These are phyloP conservation scores for Podiceps cristatus DNA, from an alignment of 2,113 vertebrate species.

Conservation along the genomic window DNA sequence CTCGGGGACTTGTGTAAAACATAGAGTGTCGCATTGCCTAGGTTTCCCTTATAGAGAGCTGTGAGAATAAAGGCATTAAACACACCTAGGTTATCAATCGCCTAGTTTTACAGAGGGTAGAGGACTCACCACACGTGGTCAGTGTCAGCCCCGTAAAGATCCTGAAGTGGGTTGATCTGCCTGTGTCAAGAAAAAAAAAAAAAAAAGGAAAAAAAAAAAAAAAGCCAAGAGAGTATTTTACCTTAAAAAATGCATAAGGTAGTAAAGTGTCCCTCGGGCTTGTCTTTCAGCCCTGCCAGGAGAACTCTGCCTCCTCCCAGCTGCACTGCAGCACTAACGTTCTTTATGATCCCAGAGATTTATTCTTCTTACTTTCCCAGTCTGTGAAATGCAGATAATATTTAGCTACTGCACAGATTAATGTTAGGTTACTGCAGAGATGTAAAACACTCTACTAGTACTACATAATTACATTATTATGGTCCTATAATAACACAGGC, in stretches of 20 bases:
- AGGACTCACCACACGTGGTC: background rate
- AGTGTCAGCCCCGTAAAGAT: background rate
- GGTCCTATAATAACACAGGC: conserved; percentile 54
- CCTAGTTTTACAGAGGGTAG: background rate
- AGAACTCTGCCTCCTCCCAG: background rate
- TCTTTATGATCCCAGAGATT: background rate
- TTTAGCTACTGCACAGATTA: background rate
- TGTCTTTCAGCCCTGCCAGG: background rate
- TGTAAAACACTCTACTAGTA: conserved; percentile 23
- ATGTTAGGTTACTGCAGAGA: conserved; percentile 24
- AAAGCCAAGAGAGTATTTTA: background rate
- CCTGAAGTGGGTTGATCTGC: background rate
- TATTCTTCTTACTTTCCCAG: background rate
- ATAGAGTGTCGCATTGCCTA: background rate
- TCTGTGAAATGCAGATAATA: background rate
- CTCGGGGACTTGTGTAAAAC: background rate
- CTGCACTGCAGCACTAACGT: background rate
- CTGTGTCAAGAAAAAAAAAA: background rate
- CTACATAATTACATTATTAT: conserved; percentile 55
- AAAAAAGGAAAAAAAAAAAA: background rate
- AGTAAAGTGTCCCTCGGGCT: background rate
- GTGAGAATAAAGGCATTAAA: background rate
- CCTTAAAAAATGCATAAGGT: background rate
- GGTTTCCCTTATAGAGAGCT: background rate
- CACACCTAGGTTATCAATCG: rapidly evolving